A percentile compares a stretch with the other conserved stretches of the same genome.
Conservation (phyloP, 2,113 vertebrate species). For the Pomatostomus ruficeps region DNA sequence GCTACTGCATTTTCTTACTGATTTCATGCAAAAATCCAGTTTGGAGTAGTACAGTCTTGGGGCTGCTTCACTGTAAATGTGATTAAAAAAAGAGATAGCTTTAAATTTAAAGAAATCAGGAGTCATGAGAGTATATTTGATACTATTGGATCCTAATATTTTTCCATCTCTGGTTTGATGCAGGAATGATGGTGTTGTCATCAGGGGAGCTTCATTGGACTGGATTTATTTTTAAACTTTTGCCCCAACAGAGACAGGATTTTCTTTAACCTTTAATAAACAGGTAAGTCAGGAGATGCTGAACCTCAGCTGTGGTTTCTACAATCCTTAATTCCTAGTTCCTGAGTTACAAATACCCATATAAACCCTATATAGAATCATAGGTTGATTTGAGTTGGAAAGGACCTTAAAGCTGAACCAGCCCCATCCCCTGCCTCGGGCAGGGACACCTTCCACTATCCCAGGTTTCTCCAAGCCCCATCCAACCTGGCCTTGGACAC, state of each 20-base stretch:
- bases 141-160: background rate
- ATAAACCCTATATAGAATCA: background rate
- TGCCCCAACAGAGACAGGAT: background rate
- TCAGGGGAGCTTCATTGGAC: rapidly evolving
- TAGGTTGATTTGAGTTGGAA: background rate
- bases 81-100: background rate
- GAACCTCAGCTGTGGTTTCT: background rate
- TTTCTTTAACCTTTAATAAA: background rate
- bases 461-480: background rate
- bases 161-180: background rate
- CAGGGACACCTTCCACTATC: background rate
- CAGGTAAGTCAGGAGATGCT: background rate
- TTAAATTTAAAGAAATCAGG: background rate
- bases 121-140: background rate
- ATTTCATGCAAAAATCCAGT: background rate
- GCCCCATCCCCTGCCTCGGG: background rate
- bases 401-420: background rate
- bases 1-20: background rate
- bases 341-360: background rate
- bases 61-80: background rate
- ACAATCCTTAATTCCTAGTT: background rate
- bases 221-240: background rate
- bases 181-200: background rate
- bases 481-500: background rate
- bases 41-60: background rate